Conservation (phyloP, 2,888 invertebrate genomes). For the Habroteleia sp. region DNA sequence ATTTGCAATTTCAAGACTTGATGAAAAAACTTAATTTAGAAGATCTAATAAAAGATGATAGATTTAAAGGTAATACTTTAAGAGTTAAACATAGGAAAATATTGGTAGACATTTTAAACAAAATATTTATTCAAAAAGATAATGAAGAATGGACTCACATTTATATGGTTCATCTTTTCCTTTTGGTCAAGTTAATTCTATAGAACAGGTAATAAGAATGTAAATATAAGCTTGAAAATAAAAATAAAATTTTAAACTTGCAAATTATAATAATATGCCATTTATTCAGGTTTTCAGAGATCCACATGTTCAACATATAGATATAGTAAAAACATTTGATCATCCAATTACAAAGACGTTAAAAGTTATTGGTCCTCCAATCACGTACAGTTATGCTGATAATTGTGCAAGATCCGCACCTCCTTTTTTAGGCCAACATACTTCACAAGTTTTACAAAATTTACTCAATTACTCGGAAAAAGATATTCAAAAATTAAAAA, state of each 20-base stretch:
- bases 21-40: conserved; percentile 85
- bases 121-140: conserved; percentile 84
- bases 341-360: conserved; percentile 88
- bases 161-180: conserved; percentile 91
- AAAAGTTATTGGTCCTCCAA: conserved; percentile 93
- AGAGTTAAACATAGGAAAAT: conserved; percentile 89
- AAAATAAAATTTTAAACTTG: neutral
- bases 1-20: conserved; percentile 89
- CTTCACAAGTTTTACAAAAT: conserved; percentile 87
- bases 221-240: conserved; percentile 2
- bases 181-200: conserved; percentile 93
- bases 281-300: conserved; percentile 88
- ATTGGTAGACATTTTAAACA: conserved; percentile 85
- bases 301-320: conserved; percentile 89
- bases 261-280: neutral
- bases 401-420: conserved; percentile 89
- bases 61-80: conserved; percentile 87
- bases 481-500: conserved; percentile 83
- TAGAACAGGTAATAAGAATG: conserved; percentile 84
- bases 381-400: conserved; percentile 88
- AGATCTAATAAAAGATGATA: conserved; percentile 84
- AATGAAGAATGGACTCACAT: conserved; percentile 87
- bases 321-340: conserved; percentile 86
- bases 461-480: conserved; percentile 85
- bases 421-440: conserved; percentile 94